Evolutionary conservation across 1,140 invertebrate species (phyloP).

Genomic region (Andrena cerasifolii): DNA sequence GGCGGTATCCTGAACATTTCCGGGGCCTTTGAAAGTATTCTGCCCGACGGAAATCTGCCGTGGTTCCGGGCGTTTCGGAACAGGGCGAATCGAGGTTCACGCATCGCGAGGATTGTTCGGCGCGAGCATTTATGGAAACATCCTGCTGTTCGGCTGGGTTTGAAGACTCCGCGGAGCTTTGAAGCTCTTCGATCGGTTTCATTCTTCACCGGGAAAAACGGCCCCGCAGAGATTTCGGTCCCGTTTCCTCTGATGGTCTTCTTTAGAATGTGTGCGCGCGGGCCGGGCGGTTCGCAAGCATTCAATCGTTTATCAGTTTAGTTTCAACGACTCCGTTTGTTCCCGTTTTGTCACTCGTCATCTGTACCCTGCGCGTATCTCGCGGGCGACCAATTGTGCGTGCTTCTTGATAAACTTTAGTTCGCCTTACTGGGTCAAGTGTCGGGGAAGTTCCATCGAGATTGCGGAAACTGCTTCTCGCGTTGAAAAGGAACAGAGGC

Average conservation of each 20-base stretch:
- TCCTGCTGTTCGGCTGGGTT: not conserved
- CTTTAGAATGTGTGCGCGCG: no score
- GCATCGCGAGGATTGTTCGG: not conserved
- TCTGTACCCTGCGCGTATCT: constrained; percentile 16
- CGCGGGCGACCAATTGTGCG: not conserved
- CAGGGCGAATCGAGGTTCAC: constrained; percentile 6
- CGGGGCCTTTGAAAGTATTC: not conserved
- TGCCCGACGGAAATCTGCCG: not conserved
- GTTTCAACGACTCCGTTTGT: not conserved
- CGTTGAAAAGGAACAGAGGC: constrained; percentile 9
- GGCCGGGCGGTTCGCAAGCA: no score
- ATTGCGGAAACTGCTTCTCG: constrained; percentile 45
- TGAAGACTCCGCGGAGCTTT: not conserved
- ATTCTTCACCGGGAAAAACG: no score
- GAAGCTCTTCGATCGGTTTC: not conserved
- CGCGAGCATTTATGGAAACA: not conserved
- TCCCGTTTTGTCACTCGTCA: not conserved
- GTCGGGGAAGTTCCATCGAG: constrained; percentile 55
- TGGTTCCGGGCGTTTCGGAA: not conserved
- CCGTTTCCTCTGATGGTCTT: no score
- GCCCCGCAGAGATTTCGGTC: no score
- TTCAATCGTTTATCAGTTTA: no score
- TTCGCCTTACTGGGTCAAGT: constrained; percentile 59
- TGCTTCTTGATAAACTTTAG: constrained; percentile 50
- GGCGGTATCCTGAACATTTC: constrained; percentile 8